These are phyloP conservation scores for Choloepus hoffmanni DNA, from an alignment of 2,113 vertebrate genomes.

Conservation along the genomic window DNA sequence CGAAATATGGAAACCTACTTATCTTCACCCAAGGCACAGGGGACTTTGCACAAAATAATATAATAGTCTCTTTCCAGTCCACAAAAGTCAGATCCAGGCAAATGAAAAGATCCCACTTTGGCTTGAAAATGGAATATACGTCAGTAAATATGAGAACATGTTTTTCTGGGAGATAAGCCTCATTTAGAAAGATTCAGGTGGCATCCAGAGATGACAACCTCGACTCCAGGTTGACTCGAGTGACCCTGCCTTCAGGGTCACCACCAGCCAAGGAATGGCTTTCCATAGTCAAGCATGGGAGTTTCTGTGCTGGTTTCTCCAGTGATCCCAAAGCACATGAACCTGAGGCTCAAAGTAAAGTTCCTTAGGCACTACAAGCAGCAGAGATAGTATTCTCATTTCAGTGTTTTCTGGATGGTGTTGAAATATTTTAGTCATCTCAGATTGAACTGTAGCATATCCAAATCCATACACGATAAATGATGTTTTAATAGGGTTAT, in stretches of 20 bases:
- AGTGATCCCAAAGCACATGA: not conserved
- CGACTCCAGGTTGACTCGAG: not conserved
- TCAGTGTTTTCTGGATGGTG: not conserved
- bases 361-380: not conserved
- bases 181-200: conserved; percentile 5
- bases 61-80: not conserved
- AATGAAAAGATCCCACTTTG: conserved; percentile 27
- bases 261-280: not conserved
- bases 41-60: not conserved
- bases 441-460: not conserved
- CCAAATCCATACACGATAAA: not conserved
- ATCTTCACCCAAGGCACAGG: not conserved
- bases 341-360: not conserved
- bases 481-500: not conserved
- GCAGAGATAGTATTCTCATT: not conserved
- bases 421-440: not conserved
- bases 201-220: conserved; percentile 5
- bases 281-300: not conserved
- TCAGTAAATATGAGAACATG: not conserved
- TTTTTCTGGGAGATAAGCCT: conserved; percentile 45
- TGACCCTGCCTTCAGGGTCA: not conserved
- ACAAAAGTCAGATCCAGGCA: not conserved
- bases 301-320: conserved; percentile 3
- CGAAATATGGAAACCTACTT: not conserved
- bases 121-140: not conserved